phyloP scores from a whole-genome alignment of 2,888 invertebrate species.

The Osedax fenrisi region DNA sequence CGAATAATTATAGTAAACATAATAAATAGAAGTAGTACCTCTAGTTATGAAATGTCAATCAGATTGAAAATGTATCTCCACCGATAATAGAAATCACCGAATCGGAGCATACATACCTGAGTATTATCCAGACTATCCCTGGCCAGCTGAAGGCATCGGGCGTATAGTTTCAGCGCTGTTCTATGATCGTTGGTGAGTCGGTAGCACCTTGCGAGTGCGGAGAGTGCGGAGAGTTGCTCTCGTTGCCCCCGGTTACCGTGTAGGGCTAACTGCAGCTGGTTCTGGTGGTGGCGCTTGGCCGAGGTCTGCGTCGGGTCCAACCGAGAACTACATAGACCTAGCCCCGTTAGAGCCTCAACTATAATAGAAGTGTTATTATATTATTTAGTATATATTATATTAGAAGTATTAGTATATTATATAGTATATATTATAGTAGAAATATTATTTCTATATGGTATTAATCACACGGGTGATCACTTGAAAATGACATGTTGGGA shows the following conservation, averaged over 20 bases:
- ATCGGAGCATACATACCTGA: neutral
- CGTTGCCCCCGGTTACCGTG: neutral
- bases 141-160: neutral
- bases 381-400: too few relatives aligned
- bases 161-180: neutral
- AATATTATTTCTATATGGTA: too few relatives aligned
- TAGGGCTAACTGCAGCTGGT: neutral
- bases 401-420: too few relatives aligned
- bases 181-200: conserved; percentile 50
- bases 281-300: neutral
- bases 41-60: too few relatives aligned
- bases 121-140: neutral
- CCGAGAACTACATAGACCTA: neutral
- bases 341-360: neutral
- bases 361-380: too few relatives aligned
- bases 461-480: too few relatives aligned
- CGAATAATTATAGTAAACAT: too few relatives aligned
- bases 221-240: neutral
- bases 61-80: too few relatives aligned
- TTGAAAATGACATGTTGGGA: too few relatives aligned
- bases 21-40: too few relatives aligned
- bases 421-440: too few relatives aligned
- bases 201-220: conserved; percentile 37
- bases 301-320: neutral
- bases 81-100: too few relatives aligned